Conservation (phyloP, 64 coral and sea anemone species). For the Actinia tenebrosa region DNA sequence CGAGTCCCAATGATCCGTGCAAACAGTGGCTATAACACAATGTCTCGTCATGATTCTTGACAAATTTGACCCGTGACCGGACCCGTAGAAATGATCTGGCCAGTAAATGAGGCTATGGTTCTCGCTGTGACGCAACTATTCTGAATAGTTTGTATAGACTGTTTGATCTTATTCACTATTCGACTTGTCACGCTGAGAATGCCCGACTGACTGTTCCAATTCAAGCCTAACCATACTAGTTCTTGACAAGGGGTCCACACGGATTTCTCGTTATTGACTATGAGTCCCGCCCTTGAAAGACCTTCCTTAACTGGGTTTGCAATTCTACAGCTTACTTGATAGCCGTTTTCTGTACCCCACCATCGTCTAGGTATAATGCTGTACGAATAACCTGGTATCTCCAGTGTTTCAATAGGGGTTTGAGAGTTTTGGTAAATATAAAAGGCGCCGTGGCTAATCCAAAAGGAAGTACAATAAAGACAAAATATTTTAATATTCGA, state of each 20-base stretch:
- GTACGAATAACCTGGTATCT: conserved; percentile 36
- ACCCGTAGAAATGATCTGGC: conserved; percentile 22
- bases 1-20: conserved; percentile 38
- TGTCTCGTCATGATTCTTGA: neutral
- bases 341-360: neutral
- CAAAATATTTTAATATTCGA: conserved; percentile 13
- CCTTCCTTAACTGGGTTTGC: neutral
- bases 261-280: conserved; percentile 13
- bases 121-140: neutral
- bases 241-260: conserved; percentile 6
- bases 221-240: conserved; percentile 33
- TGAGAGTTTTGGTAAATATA: conserved; percentile 49
- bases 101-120: conserved; percentile 24
- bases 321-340: neutral
- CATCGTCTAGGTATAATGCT: conserved; percentile 40
- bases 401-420: conserved; percentile 53
- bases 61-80: neutral
- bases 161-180: neutral
- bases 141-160: neutral
- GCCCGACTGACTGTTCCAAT: conserved; percentile 14
- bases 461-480: conserved; percentile 39
- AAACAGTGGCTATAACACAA: neutral
- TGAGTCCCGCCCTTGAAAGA: conserved; percentile 3
- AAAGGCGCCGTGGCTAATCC: conserved; percentile 5
- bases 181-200: conserved; percentile 9